Percentiles rank a stretch among this genome's conserved stretches.
Conservation (phyloP, 2,113 vertebrate genomes). For the Athene cunicularia region DNA sequence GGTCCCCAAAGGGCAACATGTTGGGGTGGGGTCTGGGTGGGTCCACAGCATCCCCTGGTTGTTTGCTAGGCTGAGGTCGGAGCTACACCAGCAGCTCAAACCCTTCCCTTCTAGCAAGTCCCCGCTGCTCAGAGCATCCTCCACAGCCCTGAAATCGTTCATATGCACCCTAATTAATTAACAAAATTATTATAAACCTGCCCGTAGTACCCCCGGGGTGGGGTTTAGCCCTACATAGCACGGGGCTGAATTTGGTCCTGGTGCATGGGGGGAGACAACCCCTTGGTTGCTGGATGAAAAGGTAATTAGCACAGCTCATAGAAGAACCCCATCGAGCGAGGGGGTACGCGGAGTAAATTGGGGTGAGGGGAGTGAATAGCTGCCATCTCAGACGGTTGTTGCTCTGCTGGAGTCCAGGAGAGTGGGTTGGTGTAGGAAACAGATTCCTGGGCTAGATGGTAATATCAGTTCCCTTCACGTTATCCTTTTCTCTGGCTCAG, state of each 20-base stretch:
- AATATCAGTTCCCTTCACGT: background rate
- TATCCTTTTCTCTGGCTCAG: background rate
- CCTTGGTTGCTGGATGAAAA: background rate
- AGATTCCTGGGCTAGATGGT: background rate
- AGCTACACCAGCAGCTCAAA: background rate
- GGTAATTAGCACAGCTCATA: background rate
- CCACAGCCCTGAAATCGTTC: background rate
- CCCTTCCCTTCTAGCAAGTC: background rate
- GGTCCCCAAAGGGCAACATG: fast-evolving
- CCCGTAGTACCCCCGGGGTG: background rate
- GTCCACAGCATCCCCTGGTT: background rate
- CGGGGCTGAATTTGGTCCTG: background rate
- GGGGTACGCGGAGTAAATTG: background rate
- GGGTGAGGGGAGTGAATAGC: background rate
- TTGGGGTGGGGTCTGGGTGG: fast-evolving
- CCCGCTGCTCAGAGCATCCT: background rate
- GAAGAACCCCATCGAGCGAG: background rate
- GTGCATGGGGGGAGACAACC: background rate
- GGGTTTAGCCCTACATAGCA: background rate
- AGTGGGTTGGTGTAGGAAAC: background rate
- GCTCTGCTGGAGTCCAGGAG: background rate
- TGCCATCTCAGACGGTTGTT: background rate
- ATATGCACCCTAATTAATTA: background rate
- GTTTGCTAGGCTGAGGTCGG: background rate
- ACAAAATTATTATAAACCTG: background rate